Evolutionary conservation across 2,888 invertebrate species (phyloP).

Genomic region (Minunthozetes semirufus): DNA sequence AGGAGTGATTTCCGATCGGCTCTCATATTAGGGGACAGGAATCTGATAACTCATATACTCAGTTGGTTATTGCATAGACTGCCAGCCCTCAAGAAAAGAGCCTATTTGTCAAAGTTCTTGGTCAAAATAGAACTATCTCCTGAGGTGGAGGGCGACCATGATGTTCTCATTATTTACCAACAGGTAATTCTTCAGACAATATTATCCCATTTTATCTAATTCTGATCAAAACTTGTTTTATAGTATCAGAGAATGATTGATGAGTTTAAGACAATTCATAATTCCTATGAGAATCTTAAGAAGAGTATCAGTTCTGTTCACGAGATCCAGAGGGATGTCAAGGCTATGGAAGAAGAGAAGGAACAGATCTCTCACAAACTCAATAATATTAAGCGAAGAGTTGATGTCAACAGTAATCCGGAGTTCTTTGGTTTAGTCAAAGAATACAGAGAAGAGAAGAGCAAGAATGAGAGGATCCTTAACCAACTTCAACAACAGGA

Average conservation of each 20-base stretch:
- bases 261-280: slow-evolving; percentile 72
- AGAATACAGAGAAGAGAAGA: slow-evolving; percentile 26
- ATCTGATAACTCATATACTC: slow-evolving; percentile 67
- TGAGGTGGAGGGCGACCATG: slow-evolving; percentile 67
- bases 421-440: slow-evolving; percentile 51
- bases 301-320: slow-evolving; percentile 58
- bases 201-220: no score
- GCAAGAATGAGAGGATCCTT: slow-evolving; percentile 35
- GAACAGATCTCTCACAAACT: slow-evolving; percentile 63
- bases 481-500: slow-evolving; percentile 30
- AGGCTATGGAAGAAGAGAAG: slow-evolving; percentile 77
- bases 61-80: slow-evolving; percentile 70
- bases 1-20: slow-evolving; percentile 59
- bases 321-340: slow-evolving; percentile 74
- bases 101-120: slow-evolving; percentile 65
- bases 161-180: slow-evolving; percentile 62
- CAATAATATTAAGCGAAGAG: slow-evolving; percentile 56
- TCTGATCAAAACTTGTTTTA: slow-evolving; percentile 6
- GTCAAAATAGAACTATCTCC: slow-evolving; percentile 64
- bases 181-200: slow-evolving; percentile 48
- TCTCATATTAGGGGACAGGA: slow-evolving; percentile 65
- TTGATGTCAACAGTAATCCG: slow-evolving; percentile 53
- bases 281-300: slow-evolving; percentile 59
- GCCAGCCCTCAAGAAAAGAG: slow-evolving; percentile 68
- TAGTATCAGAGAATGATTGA: slow-evolving; percentile 67